Base-by-base conservation (phyloP, 2,797 vertebrate species). In the Darevskia mixta region DNA sequence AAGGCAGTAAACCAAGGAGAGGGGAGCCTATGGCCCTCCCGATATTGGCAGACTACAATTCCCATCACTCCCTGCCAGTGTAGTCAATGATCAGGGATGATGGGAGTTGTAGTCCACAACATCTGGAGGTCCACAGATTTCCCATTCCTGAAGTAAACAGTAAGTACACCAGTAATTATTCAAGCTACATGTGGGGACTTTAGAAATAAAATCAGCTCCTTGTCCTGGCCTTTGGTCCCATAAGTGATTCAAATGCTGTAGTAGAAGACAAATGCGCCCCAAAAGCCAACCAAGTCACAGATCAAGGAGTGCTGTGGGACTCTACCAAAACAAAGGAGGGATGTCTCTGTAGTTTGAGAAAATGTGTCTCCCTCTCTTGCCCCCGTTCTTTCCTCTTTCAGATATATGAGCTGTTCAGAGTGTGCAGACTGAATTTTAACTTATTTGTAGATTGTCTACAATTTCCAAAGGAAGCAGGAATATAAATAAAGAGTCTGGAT, bases 401-500 rank as follows among this genome's bases (percentile, higher is more conserved):
- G 32, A 85, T 41, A 27, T n/a, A 38, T 55, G 18, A 85, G 43
- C 78, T 81, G 32, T 67, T 89, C 32, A 55, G 67, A 55, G 41
- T 49, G 78, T 64, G 80, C 55, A 45, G 17, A 15, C 58, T 85
- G 88, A 38, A 81, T 85, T 75, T 85, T 76, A 76, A 89, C 71
- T 66, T 87, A 55, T 81, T 89, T 81, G 41, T 80, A 55, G 58
- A 45, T 80, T 85, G 58, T 32, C 72, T 75, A 20, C 49, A 72
- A 85, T 85, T 89, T 80, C 83, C 83, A 89, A 67, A 85, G 92
- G 90, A 89, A 38, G 73, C 86, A 87, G 76, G 79, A 89, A 82
- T 87, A 64, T 64, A 88, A 94, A 82, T 85, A 29, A 8, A 38
- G 38, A 91, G 64, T n/a, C 17, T 76, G 79, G 25, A 86, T 87